A percentile compares a stretch with the other conserved stretches of the same genome.
Conservation (phyloP, 2,888 invertebrate species). For the Alentia gelatinosa region DNA sequence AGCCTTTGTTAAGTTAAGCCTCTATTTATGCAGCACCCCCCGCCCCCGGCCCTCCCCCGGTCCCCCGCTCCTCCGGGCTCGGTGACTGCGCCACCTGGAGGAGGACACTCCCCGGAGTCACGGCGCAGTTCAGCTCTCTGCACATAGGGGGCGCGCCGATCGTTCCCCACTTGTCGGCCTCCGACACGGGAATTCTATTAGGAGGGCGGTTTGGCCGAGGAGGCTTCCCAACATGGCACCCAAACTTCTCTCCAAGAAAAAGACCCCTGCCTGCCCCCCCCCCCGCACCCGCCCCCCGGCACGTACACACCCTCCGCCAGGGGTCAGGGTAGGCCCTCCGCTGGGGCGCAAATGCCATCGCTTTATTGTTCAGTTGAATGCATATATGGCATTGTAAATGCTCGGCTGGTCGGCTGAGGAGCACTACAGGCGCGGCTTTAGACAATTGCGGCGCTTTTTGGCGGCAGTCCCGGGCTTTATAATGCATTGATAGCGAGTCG, state of each 20-base stretch:
- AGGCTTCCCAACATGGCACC: background rate
- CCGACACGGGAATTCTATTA: conserved; percentile 11
- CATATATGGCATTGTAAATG: background rate
- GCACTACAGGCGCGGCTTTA: background rate
- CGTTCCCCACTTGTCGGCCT: background rate
- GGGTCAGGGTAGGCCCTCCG: background rate
- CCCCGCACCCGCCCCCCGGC: background rate
- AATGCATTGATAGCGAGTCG: background rate
- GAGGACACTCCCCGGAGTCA: background rate
- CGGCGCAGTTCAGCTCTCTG: background rate
- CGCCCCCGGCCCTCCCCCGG: too few relatives aligned
- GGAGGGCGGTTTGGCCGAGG: background rate
- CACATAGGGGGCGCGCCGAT: background rate
- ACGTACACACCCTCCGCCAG: background rate
- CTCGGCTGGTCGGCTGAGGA: background rate
- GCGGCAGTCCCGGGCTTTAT: background rate
- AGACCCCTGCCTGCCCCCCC: background rate
- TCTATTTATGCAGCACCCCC: too few relatives aligned
- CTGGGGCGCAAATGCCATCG: background rate
- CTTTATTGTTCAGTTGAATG: background rate
- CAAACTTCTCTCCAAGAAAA: background rate
- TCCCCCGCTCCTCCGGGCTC: too few relatives aligned
- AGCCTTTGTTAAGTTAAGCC: too few relatives aligned
- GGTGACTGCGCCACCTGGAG: background rate
- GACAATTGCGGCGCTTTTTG: background rate